phyloP scores from a whole-genome alignment of 64 coral and sea anemone genomes.

The Montipora foliosa region DNA sequence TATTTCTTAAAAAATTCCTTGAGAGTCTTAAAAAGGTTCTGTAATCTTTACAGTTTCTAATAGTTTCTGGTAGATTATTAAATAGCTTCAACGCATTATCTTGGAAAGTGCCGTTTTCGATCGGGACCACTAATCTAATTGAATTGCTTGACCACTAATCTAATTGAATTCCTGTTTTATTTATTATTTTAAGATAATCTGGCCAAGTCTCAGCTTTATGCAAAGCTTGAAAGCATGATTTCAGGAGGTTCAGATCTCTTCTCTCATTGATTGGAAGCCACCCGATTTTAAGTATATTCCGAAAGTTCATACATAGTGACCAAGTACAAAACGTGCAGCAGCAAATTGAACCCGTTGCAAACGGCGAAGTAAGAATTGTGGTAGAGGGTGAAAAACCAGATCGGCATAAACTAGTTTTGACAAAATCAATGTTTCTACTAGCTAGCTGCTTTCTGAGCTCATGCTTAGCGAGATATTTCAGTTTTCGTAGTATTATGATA shows the following conservation, averaged over 20 bases:
- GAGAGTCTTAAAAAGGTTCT: conserved; percentile 5
- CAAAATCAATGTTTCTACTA: conserved; percentile 45
- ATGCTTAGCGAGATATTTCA: too few species aligned
- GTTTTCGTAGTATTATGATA: too few species aligned
- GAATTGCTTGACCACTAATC: conserved; percentile 41
- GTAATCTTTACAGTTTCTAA: conserved; percentile 15
- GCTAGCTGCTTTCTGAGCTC: too few species aligned
- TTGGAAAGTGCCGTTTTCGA: conserved; percentile 27
- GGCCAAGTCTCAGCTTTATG: conserved; percentile 21
- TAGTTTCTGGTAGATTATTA: conserved; percentile 29
- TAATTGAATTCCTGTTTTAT: conserved; percentile 26
- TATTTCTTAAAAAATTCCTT: neutral
- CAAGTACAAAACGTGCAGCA: conserved; percentile 37
- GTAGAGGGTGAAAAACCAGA: conserved; percentile 57
- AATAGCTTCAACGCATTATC: conserved; percentile 28
- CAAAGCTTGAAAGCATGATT: conserved; percentile 32
- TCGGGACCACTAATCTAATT: conserved; percentile 33
- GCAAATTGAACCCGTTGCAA: conserved; percentile 65
- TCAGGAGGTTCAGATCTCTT: neutral
- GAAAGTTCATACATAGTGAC: conserved; percentile 14
- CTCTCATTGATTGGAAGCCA: conserved; percentile 36
- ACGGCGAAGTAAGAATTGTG: conserved; percentile 64
- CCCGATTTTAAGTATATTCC: conserved; percentile 28
- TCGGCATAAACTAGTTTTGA: conserved; percentile 43
- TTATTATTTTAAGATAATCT: conserved; percentile 49